Evolutionary conservation across 2,888 invertebrate genomes (phyloP).

Genomic region (Fissipunctia ypsillon): DNA sequence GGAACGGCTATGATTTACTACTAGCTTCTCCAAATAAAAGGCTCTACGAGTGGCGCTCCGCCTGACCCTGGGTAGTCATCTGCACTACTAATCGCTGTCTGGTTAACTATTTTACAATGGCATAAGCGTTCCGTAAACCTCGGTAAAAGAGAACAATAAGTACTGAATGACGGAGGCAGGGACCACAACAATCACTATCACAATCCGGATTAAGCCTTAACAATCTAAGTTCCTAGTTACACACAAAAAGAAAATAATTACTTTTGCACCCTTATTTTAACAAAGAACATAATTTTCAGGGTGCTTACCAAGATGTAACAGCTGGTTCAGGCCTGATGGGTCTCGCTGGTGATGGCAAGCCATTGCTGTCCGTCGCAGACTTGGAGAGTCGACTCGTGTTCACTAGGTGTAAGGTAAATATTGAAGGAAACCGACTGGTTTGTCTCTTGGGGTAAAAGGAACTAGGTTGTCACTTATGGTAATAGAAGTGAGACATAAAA

Average conservation of each 20-base stretch:
- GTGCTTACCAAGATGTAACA: constrained; percentile 95
- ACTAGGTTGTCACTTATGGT: not conserved
- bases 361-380: constrained; percentile 95
- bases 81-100: not conserved
- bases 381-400: constrained; percentile 96
- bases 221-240: not conserved
- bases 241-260: not conserved
- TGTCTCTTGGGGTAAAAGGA: not conserved
- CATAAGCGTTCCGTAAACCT: not conserved
- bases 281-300: constrained; percentile 80
- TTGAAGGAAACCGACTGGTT: not conserved
- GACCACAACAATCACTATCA: not conserved
- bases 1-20: too few relatives aligned
- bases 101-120: too few relatives aligned
- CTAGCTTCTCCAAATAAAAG: not conserved
- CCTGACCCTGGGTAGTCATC: not conserved
- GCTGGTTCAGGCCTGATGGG: constrained; percentile 96
- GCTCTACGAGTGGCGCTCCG: too few relatives aligned
- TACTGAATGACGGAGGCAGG: not conserved
- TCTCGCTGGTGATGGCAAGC: constrained; percentile 95
- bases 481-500: not conserved
- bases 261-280: not conserved
- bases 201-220: not conserved
- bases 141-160: not conserved
- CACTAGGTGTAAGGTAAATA: constrained; percentile 95